Percentiles rank a stretch among this genome's conserved stretches.
Conservation (phyloP, 2,888 invertebrate genomes). For the Hylaea fasciaria region DNA sequence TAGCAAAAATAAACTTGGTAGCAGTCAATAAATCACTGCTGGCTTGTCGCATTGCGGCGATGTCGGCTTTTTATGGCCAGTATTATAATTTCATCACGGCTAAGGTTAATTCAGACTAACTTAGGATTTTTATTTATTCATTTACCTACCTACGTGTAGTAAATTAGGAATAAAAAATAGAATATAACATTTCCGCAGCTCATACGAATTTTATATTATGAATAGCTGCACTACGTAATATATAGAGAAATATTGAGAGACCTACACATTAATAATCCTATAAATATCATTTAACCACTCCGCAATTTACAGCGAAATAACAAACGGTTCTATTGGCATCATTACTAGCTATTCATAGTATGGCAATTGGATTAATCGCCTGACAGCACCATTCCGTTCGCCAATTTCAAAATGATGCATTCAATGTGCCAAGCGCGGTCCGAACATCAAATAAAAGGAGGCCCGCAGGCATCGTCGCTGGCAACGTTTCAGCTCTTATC, state of each 20-base stretch:
- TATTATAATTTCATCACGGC: not conserved
- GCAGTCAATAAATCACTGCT: constrained; percentile 4
- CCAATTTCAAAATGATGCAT: constrained; percentile 36
- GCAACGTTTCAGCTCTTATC: constrained; percentile 69
- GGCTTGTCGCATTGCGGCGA: constrained; percentile 20
- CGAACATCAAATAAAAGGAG: constrained; percentile 44
- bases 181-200: too few relatives aligned
- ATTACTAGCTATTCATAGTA: constrained; percentile 25
- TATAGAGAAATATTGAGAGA: not conserved
- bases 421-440: constrained; percentile 44
- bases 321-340: constrained; percentile 7
- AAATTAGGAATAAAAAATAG: too few relatives aligned
- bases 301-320: not conserved
- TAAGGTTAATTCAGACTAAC: not conserved
- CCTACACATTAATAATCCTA: not conserved
- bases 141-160: too few relatives aligned
- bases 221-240: not conserved
- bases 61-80: not conserved
- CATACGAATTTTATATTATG: too few relatives aligned
- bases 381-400: constrained; percentile 18
- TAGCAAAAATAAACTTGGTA: not conserved
- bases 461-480: constrained; percentile 53
- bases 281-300: not conserved
- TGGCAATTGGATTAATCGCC: constrained; percentile 19
- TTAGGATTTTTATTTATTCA: too few relatives aligned